Base-by-base conservation (phyloP, 2,797 vertebrate genomes). In the Enteromius treurensis region DNA sequence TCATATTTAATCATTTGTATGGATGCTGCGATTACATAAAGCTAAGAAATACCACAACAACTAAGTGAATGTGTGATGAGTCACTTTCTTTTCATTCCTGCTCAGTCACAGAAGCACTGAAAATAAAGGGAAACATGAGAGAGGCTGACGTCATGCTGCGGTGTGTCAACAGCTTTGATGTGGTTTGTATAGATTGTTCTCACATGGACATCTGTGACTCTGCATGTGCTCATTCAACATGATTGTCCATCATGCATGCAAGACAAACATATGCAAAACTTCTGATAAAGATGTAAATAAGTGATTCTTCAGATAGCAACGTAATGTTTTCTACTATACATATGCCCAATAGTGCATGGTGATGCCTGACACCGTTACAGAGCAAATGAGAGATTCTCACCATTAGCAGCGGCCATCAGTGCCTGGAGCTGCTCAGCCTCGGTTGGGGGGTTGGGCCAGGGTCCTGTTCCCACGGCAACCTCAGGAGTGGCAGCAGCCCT, bases 371-470 rank as follows among this genome's bases (percentile, higher is more conserved):
- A 32, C 60, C 4, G 0, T 7, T 34, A 32, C 11, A 76, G 1
- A 34, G 29, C 13, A 15, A 14, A 71, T 51, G 73, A 68, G 6
- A 5, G 15, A 70, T 69, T 95, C 96, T 94, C 91, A 99, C 98
- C 97, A 1, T 98, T 98, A 69, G 98, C 97, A 80, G 98, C 97
- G 77, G 98, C 93, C 95, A 99, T 99, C 94, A 99, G 95, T 81
- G 97, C 98, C 88, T 99, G 97, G 90, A 99, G 96, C 94, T 98
- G 95, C 92, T 99, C 98, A 0, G 98, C 98, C 89, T 99, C 98
- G 82, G 97, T 97, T 69, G 97, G 97, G 92, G 98, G 98, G 92
- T 97, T 98, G 51, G 97, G 97, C 98, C 98, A 99, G 79, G 97
- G 97, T 90, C 98, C 97, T 21, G 96, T 96, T 95, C 97, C 98